These are phyloP conservation scores for Quadroppia sp. DNA, from an alignment of 2,888 invertebrate species.

Conservation along the genomic window DNA sequence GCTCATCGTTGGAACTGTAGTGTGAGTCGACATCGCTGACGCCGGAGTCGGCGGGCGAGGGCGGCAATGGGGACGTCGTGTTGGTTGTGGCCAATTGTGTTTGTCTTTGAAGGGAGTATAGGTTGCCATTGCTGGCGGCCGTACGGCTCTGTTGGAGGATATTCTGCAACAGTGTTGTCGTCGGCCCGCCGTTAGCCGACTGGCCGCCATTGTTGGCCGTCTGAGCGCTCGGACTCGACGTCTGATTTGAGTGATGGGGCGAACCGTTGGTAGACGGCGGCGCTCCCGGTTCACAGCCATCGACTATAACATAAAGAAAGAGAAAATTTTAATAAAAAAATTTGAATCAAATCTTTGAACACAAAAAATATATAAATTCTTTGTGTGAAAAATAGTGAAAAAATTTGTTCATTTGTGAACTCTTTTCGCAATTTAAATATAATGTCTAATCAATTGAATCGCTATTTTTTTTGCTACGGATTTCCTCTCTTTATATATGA, in stretches of 20 bases:
- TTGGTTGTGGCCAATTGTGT: slow-evolving; percentile 50
- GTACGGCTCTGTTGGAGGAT: slow-evolving; percentile 50
- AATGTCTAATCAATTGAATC: slow-evolving; percentile 14
- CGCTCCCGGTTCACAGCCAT: slow-evolving; percentile 43
- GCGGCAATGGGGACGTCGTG: slow-evolving; percentile 65
- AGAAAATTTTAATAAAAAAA: no score
- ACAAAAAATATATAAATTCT: no score
- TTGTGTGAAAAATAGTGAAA: no score
- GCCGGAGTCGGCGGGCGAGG: slow-evolving; percentile 94
- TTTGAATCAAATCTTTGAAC: no score
- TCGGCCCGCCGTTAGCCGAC: slow-evolving; percentile 31
- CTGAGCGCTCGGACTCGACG: not conserved
- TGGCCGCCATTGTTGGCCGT: slow-evolving; percentile 6
- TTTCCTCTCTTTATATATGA: not conserved
- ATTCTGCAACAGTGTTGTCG: slow-evolving; percentile 49
- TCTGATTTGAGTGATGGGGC: slow-evolving; percentile 34
- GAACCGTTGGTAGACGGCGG: not conserved
- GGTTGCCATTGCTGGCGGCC: slow-evolving; percentile 16
- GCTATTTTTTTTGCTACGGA: not conserved
- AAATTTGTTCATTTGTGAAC: no score
- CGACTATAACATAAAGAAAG: slow-evolving; percentile 16
- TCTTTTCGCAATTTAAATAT: no score
- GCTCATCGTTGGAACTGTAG: slow-evolving; percentile 69
- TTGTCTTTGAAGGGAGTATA: slow-evolving; percentile 31
- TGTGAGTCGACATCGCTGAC: slow-evolving; percentile 95